Conservation (phyloP, 1,140 invertebrate genomes). For the Vollenhovia emeryi region DNA sequence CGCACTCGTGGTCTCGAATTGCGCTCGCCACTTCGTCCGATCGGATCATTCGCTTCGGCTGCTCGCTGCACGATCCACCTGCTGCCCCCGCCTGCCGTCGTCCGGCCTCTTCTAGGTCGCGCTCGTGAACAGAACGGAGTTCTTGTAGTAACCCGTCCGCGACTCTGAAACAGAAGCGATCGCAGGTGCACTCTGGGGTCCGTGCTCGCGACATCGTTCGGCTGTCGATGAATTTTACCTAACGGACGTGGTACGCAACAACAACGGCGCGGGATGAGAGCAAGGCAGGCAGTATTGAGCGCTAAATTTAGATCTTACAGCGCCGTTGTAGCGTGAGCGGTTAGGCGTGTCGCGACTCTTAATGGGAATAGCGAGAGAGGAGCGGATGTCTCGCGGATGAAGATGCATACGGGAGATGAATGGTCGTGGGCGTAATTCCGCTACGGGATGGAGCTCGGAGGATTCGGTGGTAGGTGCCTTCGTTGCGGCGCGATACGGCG, state of each 20-base stretch:
- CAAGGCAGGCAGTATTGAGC: not conserved
- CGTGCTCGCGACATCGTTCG: not conserved
- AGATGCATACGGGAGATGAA: slow-evolving; percentile 47
- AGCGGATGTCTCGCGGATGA: slow-evolving; percentile 44
- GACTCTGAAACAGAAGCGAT: slow-evolving; percentile 84
- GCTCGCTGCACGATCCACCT: slow-evolving; percentile 63
- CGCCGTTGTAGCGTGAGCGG: not conserved
- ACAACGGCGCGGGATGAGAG: not conserved
- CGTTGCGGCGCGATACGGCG: slow-evolving; percentile 50
- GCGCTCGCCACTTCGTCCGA: not conserved
- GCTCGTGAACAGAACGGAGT: slow-evolving; percentile 93
- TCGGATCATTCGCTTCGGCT: slow-evolving; percentile 69
- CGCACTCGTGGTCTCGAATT: not conserved
- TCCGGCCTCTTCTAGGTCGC: slow-evolving; percentile 90
- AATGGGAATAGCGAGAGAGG: slow-evolving; percentile 47
- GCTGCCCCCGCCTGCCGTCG: slow-evolving; percentile 68
- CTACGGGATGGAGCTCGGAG: not conserved
- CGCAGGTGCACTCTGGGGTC: slow-evolving; percentile 51
- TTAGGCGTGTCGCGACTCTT: slow-evolving; percentile 41
- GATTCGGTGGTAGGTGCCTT: slow-evolving; percentile 33
- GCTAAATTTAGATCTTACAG: slow-evolving; percentile 15
- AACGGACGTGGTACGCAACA: not conserved
- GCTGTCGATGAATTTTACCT: not conserved
- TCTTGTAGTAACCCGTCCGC: slow-evolving; percentile 92
- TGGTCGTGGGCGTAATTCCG: slow-evolving; percentile 56